These are phyloP conservation scores for Carollia perspicillata DNA, from an alignment of 2,113 vertebrate species.

Conservation along the genomic window DNA sequence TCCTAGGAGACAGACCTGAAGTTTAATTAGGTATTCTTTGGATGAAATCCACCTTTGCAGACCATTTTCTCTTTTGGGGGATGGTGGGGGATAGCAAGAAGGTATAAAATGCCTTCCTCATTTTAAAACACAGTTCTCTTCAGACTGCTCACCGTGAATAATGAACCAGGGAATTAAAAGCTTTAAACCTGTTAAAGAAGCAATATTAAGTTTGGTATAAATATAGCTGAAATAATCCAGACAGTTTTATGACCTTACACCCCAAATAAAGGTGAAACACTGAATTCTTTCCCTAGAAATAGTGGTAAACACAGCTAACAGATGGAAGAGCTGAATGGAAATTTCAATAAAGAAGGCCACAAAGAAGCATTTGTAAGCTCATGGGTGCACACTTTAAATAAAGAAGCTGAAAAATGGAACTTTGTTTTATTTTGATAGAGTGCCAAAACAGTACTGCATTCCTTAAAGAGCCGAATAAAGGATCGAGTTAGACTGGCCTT, in stretches of 20 bases:
- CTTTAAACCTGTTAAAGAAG: constrained; percentile 88
- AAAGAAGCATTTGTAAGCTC: constrained; percentile 88
- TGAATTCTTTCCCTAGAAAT: constrained; percentile 86
- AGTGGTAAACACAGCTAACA: constrained; percentile 87
- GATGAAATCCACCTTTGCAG: constrained; percentile 53
- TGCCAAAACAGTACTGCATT: constrained; percentile 88
- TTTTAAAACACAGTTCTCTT: constrained; percentile 81
- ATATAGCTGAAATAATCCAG: constrained; percentile 89
- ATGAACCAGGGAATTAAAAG: constrained; percentile 85
- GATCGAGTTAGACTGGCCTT: constrained; percentile 87
- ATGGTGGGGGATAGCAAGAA: not conserved
- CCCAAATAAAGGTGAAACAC: constrained; percentile 85
- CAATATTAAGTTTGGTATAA: constrained; percentile 89
- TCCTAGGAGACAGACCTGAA: not conserved
- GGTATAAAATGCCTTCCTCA: constrained; percentile 73
- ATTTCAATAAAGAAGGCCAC: constrained; percentile 89
- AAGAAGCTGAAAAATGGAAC: constrained; percentile 84
- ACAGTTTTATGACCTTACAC: constrained; percentile 89
- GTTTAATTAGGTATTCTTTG: constrained; percentile 47
- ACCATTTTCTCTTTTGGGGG: constrained; percentile 40
- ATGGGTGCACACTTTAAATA: constrained; percentile 79
- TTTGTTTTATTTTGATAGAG: constrained; percentile 89
- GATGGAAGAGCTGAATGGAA: constrained; percentile 88
- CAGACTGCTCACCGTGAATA: constrained; percentile 78
- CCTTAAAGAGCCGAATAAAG: constrained; percentile 88